A percentile compares a stretch with the other conserved stretches of the same genome.
phyloP scores from a whole-genome alignment of 2,888 invertebrate genomes.

The Geotrupes spiniger region DNA sequence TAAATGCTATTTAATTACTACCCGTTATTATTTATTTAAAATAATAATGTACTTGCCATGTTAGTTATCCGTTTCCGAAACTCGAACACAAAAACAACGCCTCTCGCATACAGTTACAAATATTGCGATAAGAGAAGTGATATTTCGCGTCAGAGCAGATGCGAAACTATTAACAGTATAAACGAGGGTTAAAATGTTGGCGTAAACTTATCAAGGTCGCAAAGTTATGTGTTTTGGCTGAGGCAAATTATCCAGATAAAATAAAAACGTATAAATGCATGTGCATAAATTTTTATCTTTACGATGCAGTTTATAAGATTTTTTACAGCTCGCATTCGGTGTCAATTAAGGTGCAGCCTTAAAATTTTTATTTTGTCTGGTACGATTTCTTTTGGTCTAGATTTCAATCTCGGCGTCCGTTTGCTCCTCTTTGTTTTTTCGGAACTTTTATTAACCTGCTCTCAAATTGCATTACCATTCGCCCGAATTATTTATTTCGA shows the following conservation, averaged over 20 bases:
- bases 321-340: constrained; percentile 26
- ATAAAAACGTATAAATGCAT: constrained; percentile 14
- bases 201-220: constrained; percentile 2
- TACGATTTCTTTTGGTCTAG: constrained; percentile 21
- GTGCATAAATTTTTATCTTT: constrained; percentile 19
- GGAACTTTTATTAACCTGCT: constrained; percentile 6
- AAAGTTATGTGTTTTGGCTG: constrained; percentile 4
- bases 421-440: constrained; percentile 5
- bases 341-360: constrained; percentile 27
- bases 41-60: too few relatives aligned
- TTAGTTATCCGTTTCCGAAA: too few relatives aligned
- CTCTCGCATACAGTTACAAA: too few relatives aligned
- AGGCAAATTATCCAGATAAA: constrained; percentile 4
- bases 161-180: constrained; percentile 1
- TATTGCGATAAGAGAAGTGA: too few relatives aligned
- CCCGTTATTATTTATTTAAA: too few relatives aligned
- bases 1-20: too few relatives aligned
- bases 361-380: constrained; percentile 26
- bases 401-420: constrained; percentile 18
- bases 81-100: too few relatives aligned
- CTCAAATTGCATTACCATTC: background rate
- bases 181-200: background rate
- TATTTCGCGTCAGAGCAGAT: background rate
- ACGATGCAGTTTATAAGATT: constrained; percentile 23
- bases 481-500: too few relatives aligned